Percentiles rank a stretch among this genome's conserved stretches.
phyloP scores from a whole-genome alignment of 2,888 invertebrate species.

The Conchocele bisecta region DNA sequence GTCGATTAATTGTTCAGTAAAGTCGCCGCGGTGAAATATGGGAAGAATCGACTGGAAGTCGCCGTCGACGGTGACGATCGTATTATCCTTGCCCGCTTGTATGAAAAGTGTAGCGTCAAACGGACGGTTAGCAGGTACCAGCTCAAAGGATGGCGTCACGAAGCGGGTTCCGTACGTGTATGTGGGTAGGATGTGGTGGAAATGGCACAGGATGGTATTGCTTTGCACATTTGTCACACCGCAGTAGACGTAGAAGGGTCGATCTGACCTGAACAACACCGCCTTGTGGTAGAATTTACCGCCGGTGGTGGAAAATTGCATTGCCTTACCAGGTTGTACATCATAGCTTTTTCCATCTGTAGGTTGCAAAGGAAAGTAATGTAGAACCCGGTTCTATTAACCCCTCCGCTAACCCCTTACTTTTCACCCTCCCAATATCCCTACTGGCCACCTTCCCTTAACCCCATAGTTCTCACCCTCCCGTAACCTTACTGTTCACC shows the following conservation, averaged over 20 bases:
- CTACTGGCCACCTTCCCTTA: too few species aligned
- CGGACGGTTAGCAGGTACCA: background rate
- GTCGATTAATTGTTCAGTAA: background rate
- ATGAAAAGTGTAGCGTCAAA: slow-evolving; percentile 1
- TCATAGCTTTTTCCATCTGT: background rate
- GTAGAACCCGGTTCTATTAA: too few species aligned
- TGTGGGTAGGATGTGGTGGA: slow-evolving; percentile 8
- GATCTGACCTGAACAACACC: background rate
- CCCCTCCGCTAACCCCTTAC: too few species aligned
- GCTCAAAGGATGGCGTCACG: slow-evolving; percentile 8
- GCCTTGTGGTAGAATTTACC: background rate
- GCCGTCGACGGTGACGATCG: background rate
- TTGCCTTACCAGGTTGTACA: background rate
- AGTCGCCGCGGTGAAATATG: slow-evolving; percentile 3
- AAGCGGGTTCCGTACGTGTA: background rate
- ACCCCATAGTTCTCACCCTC: too few species aligned
- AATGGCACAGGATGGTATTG: background rate
- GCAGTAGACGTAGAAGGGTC: background rate
- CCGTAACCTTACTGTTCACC: too few species aligned
- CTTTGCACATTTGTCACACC: background rate
- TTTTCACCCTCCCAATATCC: too few species aligned
- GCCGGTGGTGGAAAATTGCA: background rate
- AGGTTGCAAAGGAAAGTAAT: too few species aligned
- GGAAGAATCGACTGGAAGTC: background rate
- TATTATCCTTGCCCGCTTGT: slow-evolving; percentile 5